These are phyloP conservation scores for Cydia splendana DNA, from an alignment of 1,140 invertebrate species.

Conservation along the genomic window DNA sequence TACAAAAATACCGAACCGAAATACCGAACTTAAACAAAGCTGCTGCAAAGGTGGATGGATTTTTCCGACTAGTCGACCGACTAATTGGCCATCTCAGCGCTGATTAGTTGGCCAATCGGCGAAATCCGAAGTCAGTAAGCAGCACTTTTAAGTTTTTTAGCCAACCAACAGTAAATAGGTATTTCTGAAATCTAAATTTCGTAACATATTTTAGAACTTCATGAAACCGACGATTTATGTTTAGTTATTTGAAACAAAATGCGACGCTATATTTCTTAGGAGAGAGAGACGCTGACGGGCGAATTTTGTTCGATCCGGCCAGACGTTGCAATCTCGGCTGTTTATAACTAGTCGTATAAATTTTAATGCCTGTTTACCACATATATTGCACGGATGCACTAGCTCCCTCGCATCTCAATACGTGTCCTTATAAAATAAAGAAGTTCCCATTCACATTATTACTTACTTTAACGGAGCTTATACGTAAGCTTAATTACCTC, in stretches of 20 bases:
- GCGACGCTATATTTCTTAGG: neutral
- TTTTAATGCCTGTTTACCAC: constrained; percentile 27
- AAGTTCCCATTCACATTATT: neutral
- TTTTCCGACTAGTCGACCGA: no score
- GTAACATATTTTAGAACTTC: neutral
- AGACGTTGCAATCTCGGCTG: constrained; percentile 17
- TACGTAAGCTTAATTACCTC: no score
- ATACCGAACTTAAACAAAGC: no score
- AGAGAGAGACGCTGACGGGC: constrained; percentile 10
- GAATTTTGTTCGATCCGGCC: neutral
- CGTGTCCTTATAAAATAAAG: neutral
- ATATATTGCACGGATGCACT: constrained; percentile 16
- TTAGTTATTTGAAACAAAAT: neutral
- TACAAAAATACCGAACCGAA: no score
- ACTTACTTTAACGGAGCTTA: no score
- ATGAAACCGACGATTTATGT: neutral
- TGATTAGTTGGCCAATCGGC: no score
- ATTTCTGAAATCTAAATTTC: neutral
- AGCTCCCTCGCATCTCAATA: neutral
- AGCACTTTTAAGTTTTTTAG: no score
- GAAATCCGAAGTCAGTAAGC: no score
- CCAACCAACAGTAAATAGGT: neutral
- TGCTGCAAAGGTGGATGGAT: no score
- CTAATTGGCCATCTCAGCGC: no score
- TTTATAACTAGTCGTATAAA: constrained; percentile 25